Percentiles rank a stretch among this genome's conserved stretches.
Evolutionary conservation across 2,888 invertebrate genomes (phyloP).

Genomic region (Caenorhabditis afra): DNA sequence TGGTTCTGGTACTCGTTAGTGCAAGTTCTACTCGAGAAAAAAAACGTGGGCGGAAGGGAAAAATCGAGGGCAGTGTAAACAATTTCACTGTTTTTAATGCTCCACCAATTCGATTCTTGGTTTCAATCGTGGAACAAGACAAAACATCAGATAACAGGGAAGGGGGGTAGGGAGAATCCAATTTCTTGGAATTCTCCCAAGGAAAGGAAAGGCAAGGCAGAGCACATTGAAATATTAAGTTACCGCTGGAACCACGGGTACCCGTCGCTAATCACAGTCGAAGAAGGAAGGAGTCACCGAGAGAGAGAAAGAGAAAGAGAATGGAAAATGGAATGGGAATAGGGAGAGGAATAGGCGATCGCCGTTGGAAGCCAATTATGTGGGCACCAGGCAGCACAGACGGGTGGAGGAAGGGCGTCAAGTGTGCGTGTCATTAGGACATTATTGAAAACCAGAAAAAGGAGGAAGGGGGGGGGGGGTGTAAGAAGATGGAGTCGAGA

Average conservation of each 20-base stretch:
- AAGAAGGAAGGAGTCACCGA: no score
- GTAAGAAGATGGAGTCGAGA: constrained; percentile 1
- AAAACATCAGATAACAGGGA: no score
- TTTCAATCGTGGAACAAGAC: no score
- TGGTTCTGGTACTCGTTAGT: constrained; percentile 42
- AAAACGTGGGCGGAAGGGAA: not conserved
- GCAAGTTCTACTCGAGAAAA: constrained; percentile 11
- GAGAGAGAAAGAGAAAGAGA: no score
- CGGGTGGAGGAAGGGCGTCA: constrained; percentile 25
- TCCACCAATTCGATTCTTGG: no score
- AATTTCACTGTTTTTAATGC: not conserved
- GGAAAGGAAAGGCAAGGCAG: constrained; percentile 9
- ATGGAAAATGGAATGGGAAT: constrained; percentile 30
- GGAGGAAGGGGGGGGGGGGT: constrained; percentile 15
- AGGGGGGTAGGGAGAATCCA: no score
- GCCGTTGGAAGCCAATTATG: constrained; percentile 57
- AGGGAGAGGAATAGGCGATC: constrained; percentile 28
- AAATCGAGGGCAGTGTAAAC: constrained; percentile 14
- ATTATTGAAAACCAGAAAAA: constrained; percentile 54
- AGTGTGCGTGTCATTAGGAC: constrained; percentile 55
- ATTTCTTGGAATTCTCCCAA: no score
- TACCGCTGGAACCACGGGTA: constrained; percentile 12
- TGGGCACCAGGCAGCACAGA: constrained; percentile 38
- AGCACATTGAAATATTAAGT: constrained; percentile 40
- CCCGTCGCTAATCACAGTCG: constrained; percentile 46